A percentile compares a stretch with the other conserved stretches of the same genome.
Evolutionary conservation across 2,113 vertebrate species (phyloP).

Genomic region (Glareola pratincola): DNA sequence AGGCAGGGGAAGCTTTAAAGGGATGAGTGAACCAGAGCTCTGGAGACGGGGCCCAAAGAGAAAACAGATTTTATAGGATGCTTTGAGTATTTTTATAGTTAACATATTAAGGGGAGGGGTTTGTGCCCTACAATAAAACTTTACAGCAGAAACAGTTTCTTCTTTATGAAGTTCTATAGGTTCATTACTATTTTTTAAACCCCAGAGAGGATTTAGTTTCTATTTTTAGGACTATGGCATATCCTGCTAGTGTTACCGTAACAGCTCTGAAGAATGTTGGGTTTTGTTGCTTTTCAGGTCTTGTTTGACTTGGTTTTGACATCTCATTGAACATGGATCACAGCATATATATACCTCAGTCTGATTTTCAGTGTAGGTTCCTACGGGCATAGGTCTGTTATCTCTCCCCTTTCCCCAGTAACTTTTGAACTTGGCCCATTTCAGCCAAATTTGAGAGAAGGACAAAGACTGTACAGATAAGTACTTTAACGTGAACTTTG

Average conservation of each 20-base stretch:
- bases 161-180: neutral
- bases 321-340: neutral
- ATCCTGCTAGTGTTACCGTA: rapidly evolving
- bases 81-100: neutral
- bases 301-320: neutral
- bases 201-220: neutral
- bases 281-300: neutral
- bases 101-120: neutral
- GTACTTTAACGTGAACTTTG: neutral
- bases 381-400: no score
- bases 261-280: neutral
- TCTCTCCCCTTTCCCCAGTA: neutral
- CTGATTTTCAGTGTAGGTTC: neutral
- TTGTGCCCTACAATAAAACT: neutral
- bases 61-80: neutral
- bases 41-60: neutral
- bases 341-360: neutral
- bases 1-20: neutral
- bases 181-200: neutral
- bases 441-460: neutral
- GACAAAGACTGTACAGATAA: neutral
- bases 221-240: neutral
- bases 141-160: neutral
- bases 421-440: neutral
- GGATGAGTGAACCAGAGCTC: neutral